Percentiles rank a stretch among this genome's conserved stretches.
Conservation (phyloP, 2,888 invertebrate species). For the Stegophylla sp. region DNA sequence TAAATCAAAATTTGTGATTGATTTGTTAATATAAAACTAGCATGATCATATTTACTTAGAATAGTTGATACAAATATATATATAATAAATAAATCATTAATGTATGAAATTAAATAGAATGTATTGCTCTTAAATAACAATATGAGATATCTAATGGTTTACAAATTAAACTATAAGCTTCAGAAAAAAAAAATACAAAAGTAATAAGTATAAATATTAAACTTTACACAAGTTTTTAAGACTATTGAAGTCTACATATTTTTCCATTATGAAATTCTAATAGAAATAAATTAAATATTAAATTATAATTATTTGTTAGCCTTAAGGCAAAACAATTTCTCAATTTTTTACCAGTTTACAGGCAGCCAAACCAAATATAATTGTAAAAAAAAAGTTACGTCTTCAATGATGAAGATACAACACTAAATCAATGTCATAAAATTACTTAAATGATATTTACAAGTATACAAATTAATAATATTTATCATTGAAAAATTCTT, state of each 20-base stretch:
- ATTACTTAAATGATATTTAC: conserved; percentile 43
- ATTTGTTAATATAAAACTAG: no score
- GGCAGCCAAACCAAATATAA: conserved; percentile 37
- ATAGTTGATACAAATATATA: neutral
- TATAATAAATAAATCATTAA: neutral
- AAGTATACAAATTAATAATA: conserved; percentile 53
- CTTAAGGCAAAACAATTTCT: conserved; percentile 1
- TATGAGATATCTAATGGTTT: conserved; percentile 30
- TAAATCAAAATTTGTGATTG: no score
- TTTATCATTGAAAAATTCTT: neutral
- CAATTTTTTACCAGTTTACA: neutral
- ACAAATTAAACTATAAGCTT: neutral
- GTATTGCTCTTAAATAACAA: conserved; percentile 10
- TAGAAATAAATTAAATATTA: conserved; percentile 1
- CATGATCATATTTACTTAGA: no score
- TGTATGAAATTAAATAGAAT: conserved; percentile 21
- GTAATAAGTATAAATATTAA: conserved; percentile 38
- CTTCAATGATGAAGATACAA: conserved; percentile 7
- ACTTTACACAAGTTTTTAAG: conserved; percentile 22
- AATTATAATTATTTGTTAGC: conserved; percentile 4
- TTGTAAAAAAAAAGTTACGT: conserved; percentile 9
- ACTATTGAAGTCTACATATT: neutral
- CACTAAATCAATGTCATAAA: conserved; percentile 11
- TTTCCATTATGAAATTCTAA: neutral
- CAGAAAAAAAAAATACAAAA: conserved; percentile 22